phyloP scores from a whole-genome alignment of 2,888 invertebrate genomes.

The Aleiodes alternator region DNA sequence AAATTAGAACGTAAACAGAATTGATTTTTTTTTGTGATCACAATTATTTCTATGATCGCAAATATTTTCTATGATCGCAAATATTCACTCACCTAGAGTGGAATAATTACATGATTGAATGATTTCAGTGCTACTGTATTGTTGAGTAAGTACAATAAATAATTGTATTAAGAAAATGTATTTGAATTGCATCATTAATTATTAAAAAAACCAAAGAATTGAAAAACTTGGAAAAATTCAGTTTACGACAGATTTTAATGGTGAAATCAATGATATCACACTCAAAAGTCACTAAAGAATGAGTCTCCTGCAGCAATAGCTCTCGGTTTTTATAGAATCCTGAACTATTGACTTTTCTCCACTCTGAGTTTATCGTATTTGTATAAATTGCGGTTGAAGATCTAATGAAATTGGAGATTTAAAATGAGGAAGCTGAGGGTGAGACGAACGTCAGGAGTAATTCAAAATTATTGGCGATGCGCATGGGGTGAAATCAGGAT shows the following conservation, averaged over 20 bases:
- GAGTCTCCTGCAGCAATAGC: too few relatives aligned
- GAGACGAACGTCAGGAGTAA: constrained; percentile 8
- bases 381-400: constrained; percentile 1
- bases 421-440: background rate
- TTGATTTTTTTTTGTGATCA: too few relatives aligned
- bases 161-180: background rate
- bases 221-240: too few relatives aligned
- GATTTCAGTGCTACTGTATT: background rate
- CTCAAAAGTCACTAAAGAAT: too few relatives aligned
- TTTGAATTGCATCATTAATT: background rate
- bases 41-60: too few relatives aligned
- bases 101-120: background rate
- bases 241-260: too few relatives aligned
- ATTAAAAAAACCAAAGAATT: too few relatives aligned
- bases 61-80: too few relatives aligned
- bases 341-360: constrained; percentile 10
- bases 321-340: constrained; percentile 12
- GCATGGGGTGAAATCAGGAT: background rate
- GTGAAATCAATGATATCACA: too few relatives aligned
- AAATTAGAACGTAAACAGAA: too few relatives aligned
- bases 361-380: background rate
- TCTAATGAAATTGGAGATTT: constrained; percentile 14
- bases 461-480: constrained; percentile 29
- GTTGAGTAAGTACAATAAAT: background rate
- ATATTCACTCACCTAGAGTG: constrained; percentile 2